These are phyloP conservation scores for Notospermus geniculatus DNA, from an alignment of 1,140 invertebrate genomes.

Conservation along the genomic window DNA sequence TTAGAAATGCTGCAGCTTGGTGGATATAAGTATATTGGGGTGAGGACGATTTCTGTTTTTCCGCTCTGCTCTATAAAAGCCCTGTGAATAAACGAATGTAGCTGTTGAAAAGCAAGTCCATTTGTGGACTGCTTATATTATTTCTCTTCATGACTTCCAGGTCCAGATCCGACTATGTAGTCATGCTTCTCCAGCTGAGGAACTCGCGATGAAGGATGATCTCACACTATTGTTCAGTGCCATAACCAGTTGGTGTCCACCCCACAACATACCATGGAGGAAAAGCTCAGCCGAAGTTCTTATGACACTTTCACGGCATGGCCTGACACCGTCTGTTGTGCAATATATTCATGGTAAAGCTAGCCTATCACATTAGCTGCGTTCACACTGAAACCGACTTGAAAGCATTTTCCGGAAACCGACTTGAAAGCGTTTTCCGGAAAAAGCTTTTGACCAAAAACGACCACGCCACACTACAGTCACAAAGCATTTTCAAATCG, in stretches of 20 bases:
- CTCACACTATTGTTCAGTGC: conserved; percentile 92
- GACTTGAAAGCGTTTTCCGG: too few relatives aligned
- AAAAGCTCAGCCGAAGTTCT: conserved; percentile 95
- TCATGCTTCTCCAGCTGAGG: conserved; percentile 85
- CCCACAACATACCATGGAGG: conserved; percentile 91
- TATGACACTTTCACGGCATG: conserved; percentile 90
- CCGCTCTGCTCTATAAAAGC: too few relatives aligned
- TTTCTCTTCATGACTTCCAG: conserved; percentile 53
- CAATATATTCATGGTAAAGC: conserved; percentile 94
- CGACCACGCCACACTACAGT: too few relatives aligned
- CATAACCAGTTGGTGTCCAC: conserved; percentile 90
- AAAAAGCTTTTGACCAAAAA: too few relatives aligned
- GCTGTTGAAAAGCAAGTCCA: too few relatives aligned
- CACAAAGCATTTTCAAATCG: too few relatives aligned
- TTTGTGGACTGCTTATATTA: too few relatives aligned
- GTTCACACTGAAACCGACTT: neutral
- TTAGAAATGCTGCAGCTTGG: too few relatives aligned
- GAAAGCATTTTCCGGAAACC: too few relatives aligned
- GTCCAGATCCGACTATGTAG: conserved; percentile 91
- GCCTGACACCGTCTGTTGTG: conserved; percentile 86
- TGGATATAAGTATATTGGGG: too few relatives aligned
- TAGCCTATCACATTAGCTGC: neutral
- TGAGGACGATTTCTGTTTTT: too few relatives aligned
- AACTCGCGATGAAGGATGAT: conserved; percentile 94
- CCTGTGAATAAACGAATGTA: too few relatives aligned